Evolutionary conservation across 2,888 invertebrate genomes (phyloP), one percentile per base, ranked within the genome.

Genomic region (Cephus runcator): DNA sequence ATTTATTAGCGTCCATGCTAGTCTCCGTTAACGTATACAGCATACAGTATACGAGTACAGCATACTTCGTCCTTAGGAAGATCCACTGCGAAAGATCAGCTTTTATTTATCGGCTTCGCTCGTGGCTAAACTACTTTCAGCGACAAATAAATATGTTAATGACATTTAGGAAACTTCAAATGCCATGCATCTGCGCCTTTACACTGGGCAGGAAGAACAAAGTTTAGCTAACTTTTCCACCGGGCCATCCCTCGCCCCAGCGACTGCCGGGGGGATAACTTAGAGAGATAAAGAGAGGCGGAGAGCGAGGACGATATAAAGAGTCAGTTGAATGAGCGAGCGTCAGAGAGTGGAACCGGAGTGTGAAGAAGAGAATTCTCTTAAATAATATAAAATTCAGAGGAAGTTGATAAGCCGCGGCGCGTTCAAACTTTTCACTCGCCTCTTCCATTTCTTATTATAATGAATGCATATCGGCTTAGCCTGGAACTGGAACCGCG

Each of bases 381-480:
- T 90, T 90, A 90, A 91, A 91, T 90, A 90, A 90, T 90, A 91
- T 88, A 91, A 90, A 90, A 91, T 89, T 91, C 90, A 85, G 85
- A 87, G 87, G 85, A 89, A 90, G 88, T 91, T 90, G 90, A 90
- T 91, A 91, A 91, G 91, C 88, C 86, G 85, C 69, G 77, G 75
- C 71, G 84, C 85, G 83, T 80, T 85, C 81, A 83, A 86, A 87
- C 86, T 84, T 87, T 85, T 86, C 85, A 83, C 85, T 84, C 83
- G 83, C 76, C 79, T 81, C 87, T 88, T 87, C 85, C 89, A 90
- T 90, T 90, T 88, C 90, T 90, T 90, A 89, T 90, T 90, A 88
- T 91, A 91, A 91, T 90, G 90, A 91, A 91, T 91, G 90, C 89
- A 91, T 90, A 91, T 91, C 90, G 90, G 91, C 91, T 91, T 91